These are phyloP conservation scores for Cavia porcellus DNA, from an alignment of 2,113 vertebrate species.

Conservation along the genomic window DNA sequence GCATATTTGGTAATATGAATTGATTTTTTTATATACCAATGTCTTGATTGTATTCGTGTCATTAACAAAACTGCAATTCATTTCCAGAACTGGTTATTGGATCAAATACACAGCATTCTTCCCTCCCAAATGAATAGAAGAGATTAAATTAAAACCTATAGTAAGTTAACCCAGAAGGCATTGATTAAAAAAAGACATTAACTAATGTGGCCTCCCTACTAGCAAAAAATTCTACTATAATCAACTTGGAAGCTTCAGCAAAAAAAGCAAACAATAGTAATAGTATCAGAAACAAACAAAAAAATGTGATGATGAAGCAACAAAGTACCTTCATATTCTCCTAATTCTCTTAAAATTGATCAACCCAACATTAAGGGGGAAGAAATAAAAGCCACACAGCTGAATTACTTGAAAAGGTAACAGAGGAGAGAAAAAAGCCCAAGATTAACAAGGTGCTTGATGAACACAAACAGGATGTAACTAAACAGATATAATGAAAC, in stretches of 20 bases:
- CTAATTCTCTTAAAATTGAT: neutral
- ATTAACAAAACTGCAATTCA: neutral
- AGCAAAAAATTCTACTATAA: neutral
- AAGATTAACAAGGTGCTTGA: neutral
- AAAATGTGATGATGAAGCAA: neutral
- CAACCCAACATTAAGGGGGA: neutral
- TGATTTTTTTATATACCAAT: neutral
- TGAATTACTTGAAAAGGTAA: neutral
- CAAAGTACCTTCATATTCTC: neutral
- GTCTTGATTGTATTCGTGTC: neutral
- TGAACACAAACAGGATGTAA: neutral
- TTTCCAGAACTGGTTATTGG: neutral
- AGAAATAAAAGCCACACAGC: neutral
- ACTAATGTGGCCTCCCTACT: neutral
- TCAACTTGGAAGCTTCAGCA: neutral
- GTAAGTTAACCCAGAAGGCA: neutral
- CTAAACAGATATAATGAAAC: neutral
- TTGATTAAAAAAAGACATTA: neutral
- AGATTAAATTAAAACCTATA: neutral
- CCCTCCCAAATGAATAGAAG: neutral
- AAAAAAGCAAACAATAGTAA: neutral
- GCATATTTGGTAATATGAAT: neutral
- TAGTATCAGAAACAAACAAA: neutral
- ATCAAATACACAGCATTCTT: neutral
- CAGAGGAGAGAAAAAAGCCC: neutral